phyloP scores from a whole-genome alignment of 2,888 invertebrate genomes.

The Orthosia gothica region DNA sequence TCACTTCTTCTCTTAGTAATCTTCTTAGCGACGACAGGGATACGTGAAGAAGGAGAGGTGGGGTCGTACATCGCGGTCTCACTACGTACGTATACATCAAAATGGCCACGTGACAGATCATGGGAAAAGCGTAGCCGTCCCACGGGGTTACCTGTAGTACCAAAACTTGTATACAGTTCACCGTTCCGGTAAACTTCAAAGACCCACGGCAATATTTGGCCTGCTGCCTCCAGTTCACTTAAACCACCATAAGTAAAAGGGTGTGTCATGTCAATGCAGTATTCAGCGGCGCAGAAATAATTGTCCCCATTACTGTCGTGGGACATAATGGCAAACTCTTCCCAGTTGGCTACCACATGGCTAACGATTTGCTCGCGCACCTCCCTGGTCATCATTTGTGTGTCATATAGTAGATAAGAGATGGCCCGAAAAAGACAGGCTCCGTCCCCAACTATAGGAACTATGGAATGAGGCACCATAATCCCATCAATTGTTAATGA shows the following conservation, averaged over 20 bases:
- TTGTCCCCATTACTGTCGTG: neutral
- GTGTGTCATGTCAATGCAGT: neutral
- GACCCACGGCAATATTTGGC: neutral
- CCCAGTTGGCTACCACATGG: constrained; percentile 1
- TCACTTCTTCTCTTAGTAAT: too few relatives aligned
- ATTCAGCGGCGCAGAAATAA: constrained; percentile 4
- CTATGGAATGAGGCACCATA: neutral
- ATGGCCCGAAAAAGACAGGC: neutral
- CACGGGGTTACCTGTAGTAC: too few relatives aligned
- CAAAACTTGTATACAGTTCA: neutral
- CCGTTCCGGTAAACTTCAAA: constrained; percentile 1
- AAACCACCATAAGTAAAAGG: constrained; percentile 4
- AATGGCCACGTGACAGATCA: too few relatives aligned
- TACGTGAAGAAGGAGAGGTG: too few relatives aligned
- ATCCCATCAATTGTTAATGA: neutral
- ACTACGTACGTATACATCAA: too few relatives aligned
- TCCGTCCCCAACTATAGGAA: constrained; percentile 1
- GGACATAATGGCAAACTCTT: constrained; percentile 2
- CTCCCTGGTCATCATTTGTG: neutral
- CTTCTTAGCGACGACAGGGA: too few relatives aligned
- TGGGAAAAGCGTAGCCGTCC: too few relatives aligned
- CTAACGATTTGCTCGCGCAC: constrained; percentile 1
- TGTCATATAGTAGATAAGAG: neutral
- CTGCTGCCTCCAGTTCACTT: neutral
- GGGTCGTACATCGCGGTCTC: too few relatives aligned